Evolutionary conservation across 2,797 vertebrate species (phyloP), one percentile per base, ranked within the genome.

Genomic region (Clarias fuscus): DNA sequence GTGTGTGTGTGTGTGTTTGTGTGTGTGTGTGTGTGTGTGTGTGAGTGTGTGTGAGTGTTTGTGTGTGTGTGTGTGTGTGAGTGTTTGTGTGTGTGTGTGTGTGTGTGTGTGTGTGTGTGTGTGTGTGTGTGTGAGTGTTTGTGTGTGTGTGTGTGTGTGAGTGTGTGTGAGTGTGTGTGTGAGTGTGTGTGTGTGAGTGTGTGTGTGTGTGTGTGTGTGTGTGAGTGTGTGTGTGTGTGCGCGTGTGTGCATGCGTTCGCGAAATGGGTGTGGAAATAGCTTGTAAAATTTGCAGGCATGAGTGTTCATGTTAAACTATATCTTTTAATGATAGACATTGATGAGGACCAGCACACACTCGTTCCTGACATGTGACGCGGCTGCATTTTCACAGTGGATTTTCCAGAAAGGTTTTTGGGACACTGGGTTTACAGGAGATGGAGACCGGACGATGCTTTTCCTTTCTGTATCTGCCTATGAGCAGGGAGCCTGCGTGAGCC

Each of bases 241-340:
- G 68, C 56, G 65, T 61, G 67, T 65, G 37, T 79, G 72, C 43
- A 67, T 40, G 67, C 70, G 75, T 80, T 43, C 65, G 43, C 15
- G 77, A 67, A 71, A 86, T 77, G 68, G 24, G 59, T 75, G 68
- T n/a, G 15, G 37, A 80, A 59, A 80, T 18, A 67, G 37, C 56
- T 72, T 67, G 15, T 85, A 86, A 90, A 87, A 84, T 75, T 53
- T 59, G 27, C 81, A 87, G 71, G 48, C 86, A 88, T 86, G 82
- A 87, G 30, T 61, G 67, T 87, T 87, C 85, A 85, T 84, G 67
- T 81, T 80, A 30, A 40, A 71, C 72, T 27, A 68, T 67, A 80
- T 87, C 58, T 84, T 86, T 87, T 88, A 87, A 87, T 73, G 48
- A 72, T 58, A 79, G 72, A 76, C 58, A 43, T 40, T 82, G 79